Percentiles rank a stretch among this genome's conserved stretches.
Conservation (phyloP, 2,888 invertebrate species). For the Dascillus cervinus region DNA sequence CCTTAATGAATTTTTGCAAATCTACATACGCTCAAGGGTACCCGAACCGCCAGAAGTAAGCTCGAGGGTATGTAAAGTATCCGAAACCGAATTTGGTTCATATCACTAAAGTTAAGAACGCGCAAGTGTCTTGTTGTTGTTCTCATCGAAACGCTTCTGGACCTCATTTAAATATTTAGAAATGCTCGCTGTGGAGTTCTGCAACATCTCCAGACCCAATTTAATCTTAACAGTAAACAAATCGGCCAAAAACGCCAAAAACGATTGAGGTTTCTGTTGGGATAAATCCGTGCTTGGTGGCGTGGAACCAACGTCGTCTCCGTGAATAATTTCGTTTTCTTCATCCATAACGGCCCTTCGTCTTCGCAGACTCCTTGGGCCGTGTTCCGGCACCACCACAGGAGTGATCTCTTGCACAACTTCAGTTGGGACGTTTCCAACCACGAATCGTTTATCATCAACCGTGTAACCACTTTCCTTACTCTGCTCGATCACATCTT, state of each 20-base stretch:
- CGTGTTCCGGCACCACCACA: conserved; percentile 58
- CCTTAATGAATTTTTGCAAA: background rate
- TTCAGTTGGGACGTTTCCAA: conserved; percentile 58
- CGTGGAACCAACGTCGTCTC: conserved; percentile 2
- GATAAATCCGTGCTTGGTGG: conserved; percentile 6
- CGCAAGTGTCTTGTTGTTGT: too few species aligned
- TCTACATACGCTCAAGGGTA: too few species aligned
- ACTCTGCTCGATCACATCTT: conserved; percentile 17
- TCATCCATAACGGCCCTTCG: conserved; percentile 14
- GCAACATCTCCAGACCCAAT: conserved; percentile 59
- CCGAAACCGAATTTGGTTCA: too few species aligned
- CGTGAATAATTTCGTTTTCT: conserved; percentile 10
- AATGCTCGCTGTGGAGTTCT: conserved; percentile 59
- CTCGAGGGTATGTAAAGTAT: too few species aligned
- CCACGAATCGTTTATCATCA: conserved; percentile 50
- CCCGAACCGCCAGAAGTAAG: too few species aligned
- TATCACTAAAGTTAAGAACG: too few species aligned
- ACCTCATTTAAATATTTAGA: conserved; percentile 57
- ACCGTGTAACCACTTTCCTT: conserved; percentile 26
- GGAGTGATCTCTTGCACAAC: conserved; percentile 47
- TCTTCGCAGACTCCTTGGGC: conserved; percentile 45
- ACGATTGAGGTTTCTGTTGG: conserved; percentile 32
- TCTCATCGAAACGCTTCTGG: conserved; percentile 37
- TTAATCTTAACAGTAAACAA: conserved; percentile 61
- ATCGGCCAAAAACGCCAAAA: conserved; percentile 55